Base-by-base conservation (phyloP, 2,888 invertebrate species). In the Anaspis maculata region DNA sequence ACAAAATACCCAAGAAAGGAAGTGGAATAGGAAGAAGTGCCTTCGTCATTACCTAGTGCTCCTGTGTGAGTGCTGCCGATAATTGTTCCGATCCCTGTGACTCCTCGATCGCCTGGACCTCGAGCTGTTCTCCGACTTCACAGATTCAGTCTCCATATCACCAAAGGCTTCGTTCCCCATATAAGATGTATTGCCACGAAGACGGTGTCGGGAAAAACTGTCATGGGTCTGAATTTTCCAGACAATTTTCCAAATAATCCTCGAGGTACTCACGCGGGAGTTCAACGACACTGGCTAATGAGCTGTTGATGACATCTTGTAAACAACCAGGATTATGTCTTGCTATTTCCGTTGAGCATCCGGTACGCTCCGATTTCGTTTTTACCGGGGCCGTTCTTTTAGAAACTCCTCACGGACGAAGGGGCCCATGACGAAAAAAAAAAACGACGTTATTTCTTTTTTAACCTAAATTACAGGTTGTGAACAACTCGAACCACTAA, bases 111-210 rank as follows among this genome's bases (percentile, higher is more conserved):
- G 73, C 62, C 81, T 71, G 30, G 81, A 82, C 58, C 87, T 79
- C 59, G 86, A 81, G 68, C 90, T 91, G 59, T 88, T 77, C 69
- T 91, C 91, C 34, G 92, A 92, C 62, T 90, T 82, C 56, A 92
- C 83, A 54, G 91, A 91, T 73, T 92, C 92, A 56, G 88, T 89
- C 75, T 92, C 92, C 89, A 90, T 90, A 64, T 69, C 72, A 65
- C 66, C 60, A 51, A 64, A 64, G 57, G 63, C 65, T 56, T 64
- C 65, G 61, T 67, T 68, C 65, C 69, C 67, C 68, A 66, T 65
- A 44, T 39, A 46, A 38, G 37, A 27, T 21, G 7, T 26, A 28
- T 32, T 12, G 27, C 24, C 11, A 21, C 30, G 19, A 9, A 3
- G 3, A 2, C 3, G 27, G 13, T 32, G 19, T 10, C 12, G 13